Percentiles rank a stretch among this genome's conserved stretches.
Conservation (phyloP, 2,797 vertebrate species). For the Neosilurus hyrtlii region DNA sequence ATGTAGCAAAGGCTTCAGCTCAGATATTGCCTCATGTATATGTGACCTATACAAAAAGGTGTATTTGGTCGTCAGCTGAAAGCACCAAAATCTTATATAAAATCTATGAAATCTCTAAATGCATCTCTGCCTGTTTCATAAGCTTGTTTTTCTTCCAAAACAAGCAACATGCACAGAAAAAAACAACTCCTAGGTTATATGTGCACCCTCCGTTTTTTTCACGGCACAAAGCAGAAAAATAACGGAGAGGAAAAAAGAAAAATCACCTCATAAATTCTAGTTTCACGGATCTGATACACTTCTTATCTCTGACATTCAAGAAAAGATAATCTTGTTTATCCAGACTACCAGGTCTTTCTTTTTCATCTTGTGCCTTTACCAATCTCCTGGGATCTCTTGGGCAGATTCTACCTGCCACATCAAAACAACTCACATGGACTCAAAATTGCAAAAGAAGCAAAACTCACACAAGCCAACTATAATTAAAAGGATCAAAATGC, state of each 20-base stretch:
- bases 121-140: not conserved
- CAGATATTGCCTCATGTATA: not conserved
- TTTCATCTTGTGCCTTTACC: not conserved
- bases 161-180: not conserved
- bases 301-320: conserved; percentile 2
- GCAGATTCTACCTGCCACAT: not conserved
- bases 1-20: not conserved
- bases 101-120: not conserved
- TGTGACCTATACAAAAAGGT: not conserved
- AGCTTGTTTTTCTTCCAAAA: not conserved
- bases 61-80: not conserved
- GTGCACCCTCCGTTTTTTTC: not conserved
- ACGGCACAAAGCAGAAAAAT: not conserved
- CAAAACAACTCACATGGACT: not conserved
- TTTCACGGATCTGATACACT: not conserved
- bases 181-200: not conserved
- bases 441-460: not conserved
- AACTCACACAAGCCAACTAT: not conserved
- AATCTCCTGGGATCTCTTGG: conserved; percentile 2
- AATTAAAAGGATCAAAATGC: not conserved
- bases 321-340: conserved; percentile 17
- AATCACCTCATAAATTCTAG: not conserved
- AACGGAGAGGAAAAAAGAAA: not conserved
- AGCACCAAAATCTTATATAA: not conserved
- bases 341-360: conserved; percentile 1